Conservation (phyloP, 1,140 invertebrate species). For the Polyergus mexicanus region DNA sequence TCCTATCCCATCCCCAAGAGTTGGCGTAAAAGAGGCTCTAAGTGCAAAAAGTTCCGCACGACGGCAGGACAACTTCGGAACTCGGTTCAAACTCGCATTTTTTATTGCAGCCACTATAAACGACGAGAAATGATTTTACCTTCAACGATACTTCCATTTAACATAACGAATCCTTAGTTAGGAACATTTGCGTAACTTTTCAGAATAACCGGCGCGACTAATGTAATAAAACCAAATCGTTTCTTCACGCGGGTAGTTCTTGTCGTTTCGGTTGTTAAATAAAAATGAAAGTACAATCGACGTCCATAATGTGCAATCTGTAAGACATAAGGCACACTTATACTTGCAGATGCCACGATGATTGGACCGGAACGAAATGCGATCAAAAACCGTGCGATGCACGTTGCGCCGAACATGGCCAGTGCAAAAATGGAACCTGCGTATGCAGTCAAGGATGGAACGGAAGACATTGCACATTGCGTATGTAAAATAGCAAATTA, state of each 20-base stretch:
- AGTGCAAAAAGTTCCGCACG: constrained; percentile 74
- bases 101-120: constrained; percentile 49
- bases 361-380: constrained; percentile 97
- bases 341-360: constrained; percentile 91
- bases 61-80: constrained; percentile 66
- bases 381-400: constrained; percentile 95
- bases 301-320: neutral
- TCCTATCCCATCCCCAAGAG: constrained; percentile 41
- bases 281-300: neutral
- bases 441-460: constrained; percentile 99
- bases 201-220: constrained; percentile 12
- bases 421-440: constrained; percentile 99
- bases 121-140: constrained; percentile 68
- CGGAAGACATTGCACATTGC: constrained; percentile 97
- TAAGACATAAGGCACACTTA: neutral
- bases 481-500: constrained; percentile 89
- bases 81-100: constrained; percentile 71
- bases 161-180: constrained; percentile 46
- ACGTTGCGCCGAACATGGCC: constrained; percentile 97
- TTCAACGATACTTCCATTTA: constrained; percentile 47
- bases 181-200: constrained; percentile 21
- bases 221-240: neutral
- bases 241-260: neutral
- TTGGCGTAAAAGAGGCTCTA: constrained; percentile 69
- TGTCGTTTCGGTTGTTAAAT: neutral